phyloP scores from a whole-genome alignment of 2,888 invertebrate genomes.

The Nasonia oneida region DNA sequence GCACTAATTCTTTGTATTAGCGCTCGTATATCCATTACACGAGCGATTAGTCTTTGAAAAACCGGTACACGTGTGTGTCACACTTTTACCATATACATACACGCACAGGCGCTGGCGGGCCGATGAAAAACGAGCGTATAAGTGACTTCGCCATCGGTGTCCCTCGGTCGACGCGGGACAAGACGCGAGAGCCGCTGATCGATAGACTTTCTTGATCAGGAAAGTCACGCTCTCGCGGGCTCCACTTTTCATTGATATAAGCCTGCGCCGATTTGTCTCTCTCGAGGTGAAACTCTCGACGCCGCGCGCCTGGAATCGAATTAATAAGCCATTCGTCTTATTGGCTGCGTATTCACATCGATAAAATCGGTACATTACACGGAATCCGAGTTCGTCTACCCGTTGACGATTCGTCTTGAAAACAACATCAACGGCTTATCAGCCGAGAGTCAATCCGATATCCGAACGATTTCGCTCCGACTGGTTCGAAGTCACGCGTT shows the following conservation, averaged over 20 bases:
- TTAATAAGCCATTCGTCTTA: not conserved
- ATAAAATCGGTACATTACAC: too few species aligned
- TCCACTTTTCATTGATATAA: not conserved
- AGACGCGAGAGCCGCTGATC: constrained; percentile 12
- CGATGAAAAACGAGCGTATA: constrained; percentile 39
- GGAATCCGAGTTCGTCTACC: not conserved
- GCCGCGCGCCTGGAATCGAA: not conserved
- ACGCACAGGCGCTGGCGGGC: not conserved
- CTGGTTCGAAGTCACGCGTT: constrained; percentile 50
- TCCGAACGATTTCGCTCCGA: constrained; percentile 9
- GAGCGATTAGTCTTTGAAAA: constrained; percentile 30
- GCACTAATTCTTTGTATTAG: constrained; percentile 47
- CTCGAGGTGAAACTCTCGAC: not conserved
- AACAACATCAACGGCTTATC: not conserved
- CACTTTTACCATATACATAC: not conserved
- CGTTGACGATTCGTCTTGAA: not conserved
- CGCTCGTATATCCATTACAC: constrained; percentile 32
- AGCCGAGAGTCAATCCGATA: not conserved
- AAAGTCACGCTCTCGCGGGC: constrained; percentile 26
- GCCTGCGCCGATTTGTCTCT: constrained; percentile 6
- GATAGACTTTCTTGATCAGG: constrained; percentile 50
- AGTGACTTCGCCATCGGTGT: constrained; percentile 32
- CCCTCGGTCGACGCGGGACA: not conserved
- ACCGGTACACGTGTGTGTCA: not conserved
- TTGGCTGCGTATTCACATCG: not conserved